Conservation (phyloP, 1,140 invertebrate genomes). For the Brachionus asplanchnoidis region DNA sequence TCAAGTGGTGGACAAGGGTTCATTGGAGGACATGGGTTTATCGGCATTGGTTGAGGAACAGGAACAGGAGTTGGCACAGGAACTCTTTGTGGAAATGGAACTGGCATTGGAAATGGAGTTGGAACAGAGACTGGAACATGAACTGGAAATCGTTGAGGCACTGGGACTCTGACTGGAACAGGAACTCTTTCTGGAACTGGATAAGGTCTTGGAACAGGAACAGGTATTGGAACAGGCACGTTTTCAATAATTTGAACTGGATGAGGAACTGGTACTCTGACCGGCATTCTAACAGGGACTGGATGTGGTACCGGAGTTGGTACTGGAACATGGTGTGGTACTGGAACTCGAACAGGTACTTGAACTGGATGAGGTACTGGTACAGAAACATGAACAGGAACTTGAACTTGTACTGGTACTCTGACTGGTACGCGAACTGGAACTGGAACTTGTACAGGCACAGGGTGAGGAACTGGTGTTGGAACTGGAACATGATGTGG, state of each 20-base stretch:
- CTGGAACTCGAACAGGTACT: neutral
- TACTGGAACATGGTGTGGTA: neutral
- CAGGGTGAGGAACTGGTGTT: neutral
- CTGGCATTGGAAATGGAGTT: neutral
- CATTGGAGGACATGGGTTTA: neutral
- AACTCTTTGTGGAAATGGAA: neutral
- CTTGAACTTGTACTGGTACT: neutral
- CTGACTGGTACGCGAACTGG: neutral
- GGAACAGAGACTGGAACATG: neutral
- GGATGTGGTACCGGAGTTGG: neutral
- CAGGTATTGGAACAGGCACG: neutral
- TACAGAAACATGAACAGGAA: neutral
- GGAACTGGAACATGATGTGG: neutral
- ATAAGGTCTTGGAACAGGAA: slow-evolving; percentile 2
- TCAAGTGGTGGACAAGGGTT: neutral
- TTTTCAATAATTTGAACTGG: neutral
- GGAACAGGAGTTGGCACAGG: neutral
- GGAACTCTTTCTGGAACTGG: neutral
- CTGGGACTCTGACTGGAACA: neutral
- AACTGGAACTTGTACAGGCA: neutral
- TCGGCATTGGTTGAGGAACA: neutral
- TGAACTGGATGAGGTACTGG: neutral
- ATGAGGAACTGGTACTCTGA: neutral
- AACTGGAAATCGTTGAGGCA: neutral
- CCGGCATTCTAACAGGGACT: neutral